A percentile compares a stretch with the other conserved stretches of the same genome.
Conservation (phyloP, 2,888 invertebrate genomes). For the Coenonympha arcania region DNA sequence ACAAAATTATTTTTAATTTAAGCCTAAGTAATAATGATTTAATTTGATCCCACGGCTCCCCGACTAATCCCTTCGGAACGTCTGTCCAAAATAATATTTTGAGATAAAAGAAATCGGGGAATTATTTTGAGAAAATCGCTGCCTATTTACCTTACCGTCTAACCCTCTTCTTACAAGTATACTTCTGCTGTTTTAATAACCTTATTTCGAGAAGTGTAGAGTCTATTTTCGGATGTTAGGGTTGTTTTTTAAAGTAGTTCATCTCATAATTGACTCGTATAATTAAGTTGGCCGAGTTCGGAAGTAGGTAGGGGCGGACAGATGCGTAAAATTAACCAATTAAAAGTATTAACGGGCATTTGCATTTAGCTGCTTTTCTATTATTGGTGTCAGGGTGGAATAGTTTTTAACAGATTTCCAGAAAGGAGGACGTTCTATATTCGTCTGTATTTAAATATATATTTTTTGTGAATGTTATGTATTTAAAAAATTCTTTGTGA, state of each 20-base stretch:
- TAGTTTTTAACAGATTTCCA: background rate
- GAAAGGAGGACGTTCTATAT: too few species aligned
- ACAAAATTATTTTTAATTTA: too few species aligned
- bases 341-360: constrained; percentile 36
- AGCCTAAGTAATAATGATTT: constrained; percentile 1
- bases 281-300: constrained; percentile 30
- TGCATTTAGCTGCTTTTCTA: constrained; percentile 28
- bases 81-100: constrained; percentile 24
- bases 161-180: constrained; percentile 10
- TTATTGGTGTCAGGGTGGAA: constrained; percentile 7
- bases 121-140: constrained; percentile 16
- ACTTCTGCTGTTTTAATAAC: background rate
- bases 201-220: background rate
- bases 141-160: constrained; percentile 20
- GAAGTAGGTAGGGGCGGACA: constrained; percentile 28
- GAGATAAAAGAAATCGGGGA: constrained; percentile 23
- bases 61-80: constrained; percentile 32
- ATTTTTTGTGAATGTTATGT: too few species aligned
- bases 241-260: background rate
- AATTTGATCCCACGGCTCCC: constrained; percentile 15
- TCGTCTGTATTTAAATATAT: too few species aligned
- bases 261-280: constrained; percentile 22
- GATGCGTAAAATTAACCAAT: constrained; percentile 39
- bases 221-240: background rate
- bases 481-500: too few species aligned